Percentiles rank a stretch among this genome's conserved stretches.
These are phyloP conservation scores for Magallana ariakensis DNA, from an alignment of 1,140 invertebrate genomes.

Conservation along the genomic window DNA sequence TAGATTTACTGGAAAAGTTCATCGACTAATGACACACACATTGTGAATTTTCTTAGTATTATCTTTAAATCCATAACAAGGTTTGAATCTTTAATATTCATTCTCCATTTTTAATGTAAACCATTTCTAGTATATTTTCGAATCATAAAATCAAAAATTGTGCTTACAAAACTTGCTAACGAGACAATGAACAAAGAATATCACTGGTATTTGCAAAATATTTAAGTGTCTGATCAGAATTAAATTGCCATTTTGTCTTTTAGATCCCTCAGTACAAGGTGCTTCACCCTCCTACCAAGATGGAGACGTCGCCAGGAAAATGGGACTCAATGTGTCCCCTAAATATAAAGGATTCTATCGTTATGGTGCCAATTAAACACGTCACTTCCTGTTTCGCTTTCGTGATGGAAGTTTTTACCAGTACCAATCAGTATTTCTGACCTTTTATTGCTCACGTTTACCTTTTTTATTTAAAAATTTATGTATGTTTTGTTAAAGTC, in stretches of 20 bases:
- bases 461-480: background rate
- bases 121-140: no score
- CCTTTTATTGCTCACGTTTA: slow-evolving; percentile 29
- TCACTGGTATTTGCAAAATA: no score
- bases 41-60: no score
- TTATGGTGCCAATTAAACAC: slow-evolving; percentile 31
- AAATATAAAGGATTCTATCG: slow-evolving; percentile 59
- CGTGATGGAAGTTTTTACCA: background rate
- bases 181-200: no score
- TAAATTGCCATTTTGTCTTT: background rate
- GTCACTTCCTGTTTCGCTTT: background rate
- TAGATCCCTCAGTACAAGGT: slow-evolving; percentile 46
- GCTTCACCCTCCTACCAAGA: background rate
- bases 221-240: no score
- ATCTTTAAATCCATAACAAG: no score
- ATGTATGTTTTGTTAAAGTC: background rate
- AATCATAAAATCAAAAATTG: no score
- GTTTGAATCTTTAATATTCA: no score
- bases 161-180: no score
- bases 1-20: no score
- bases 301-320: slow-evolving; percentile 51
- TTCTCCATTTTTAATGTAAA: no score
- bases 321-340: slow-evolving; percentile 42
- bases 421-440: slow-evolving; percentile 33
- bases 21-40: no score